A percentile compares a stretch with the other conserved stretches of the same genome.
These are phyloP conservation scores for Creontiades dilutus DNA, from an alignment of 2,888 invertebrate species.

Conservation along the genomic window DNA sequence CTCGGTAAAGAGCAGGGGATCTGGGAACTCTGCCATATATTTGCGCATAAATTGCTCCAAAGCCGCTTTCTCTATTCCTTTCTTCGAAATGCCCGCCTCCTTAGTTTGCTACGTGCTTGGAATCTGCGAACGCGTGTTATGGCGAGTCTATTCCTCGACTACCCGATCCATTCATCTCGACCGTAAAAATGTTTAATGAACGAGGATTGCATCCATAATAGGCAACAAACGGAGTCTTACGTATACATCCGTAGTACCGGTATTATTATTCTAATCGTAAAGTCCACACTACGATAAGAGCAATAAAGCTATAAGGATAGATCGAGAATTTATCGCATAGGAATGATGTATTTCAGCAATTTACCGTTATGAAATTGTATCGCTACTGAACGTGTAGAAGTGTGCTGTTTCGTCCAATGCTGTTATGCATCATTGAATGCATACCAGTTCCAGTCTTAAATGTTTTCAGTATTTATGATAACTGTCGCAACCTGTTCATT, in stretches of 20 bases:
- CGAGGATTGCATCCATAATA: conserved; percentile 6
- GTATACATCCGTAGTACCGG: too few species aligned
- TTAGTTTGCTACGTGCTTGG: not conserved
- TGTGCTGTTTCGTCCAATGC: too few species aligned
- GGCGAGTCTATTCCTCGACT: not conserved
- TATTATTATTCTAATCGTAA: not conserved
- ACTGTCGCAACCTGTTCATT: too few species aligned
- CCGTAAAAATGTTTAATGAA: not conserved
- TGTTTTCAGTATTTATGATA: too few species aligned
- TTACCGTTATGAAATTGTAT: too few species aligned
- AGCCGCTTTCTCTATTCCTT: conserved; percentile 19
- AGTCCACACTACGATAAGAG: too few species aligned
- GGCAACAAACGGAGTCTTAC: not conserved
- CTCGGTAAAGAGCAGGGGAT: not conserved
- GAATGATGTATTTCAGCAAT: too few species aligned
- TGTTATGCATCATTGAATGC: too few species aligned
- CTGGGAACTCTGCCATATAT: conserved; percentile 39
- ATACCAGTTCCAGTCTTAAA: too few species aligned
- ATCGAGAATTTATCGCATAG: too few species aligned
- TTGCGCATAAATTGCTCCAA: conserved; percentile 8
- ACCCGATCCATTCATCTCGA: not conserved
- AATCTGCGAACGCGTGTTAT: not conserved
- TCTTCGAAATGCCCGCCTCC: not conserved
- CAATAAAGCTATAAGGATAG: too few species aligned
- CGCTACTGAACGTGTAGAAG: too few species aligned